These are phyloP conservation scores for Autographa gamma DNA, from an alignment of 2,888 invertebrate species.

Conservation along the genomic window DNA sequence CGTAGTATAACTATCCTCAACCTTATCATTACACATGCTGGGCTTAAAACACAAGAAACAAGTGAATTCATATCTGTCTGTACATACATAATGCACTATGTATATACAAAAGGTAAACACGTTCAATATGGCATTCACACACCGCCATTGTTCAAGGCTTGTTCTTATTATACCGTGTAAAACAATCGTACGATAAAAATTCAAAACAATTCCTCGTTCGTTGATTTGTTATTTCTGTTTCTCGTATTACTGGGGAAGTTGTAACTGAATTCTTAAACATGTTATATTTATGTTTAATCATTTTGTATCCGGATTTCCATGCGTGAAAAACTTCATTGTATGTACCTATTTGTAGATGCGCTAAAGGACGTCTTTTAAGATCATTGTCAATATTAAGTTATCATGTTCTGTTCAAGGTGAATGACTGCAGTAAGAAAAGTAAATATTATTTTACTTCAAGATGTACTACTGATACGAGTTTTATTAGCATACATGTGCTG, in stretches of 20 bases:
- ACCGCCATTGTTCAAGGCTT: conserved; percentile 55
- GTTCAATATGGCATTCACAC: conserved; percentile 33
- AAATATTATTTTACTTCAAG: conserved; percentile 34
- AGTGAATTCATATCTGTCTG: conserved; percentile 6
- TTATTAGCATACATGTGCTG: conserved; percentile 20
- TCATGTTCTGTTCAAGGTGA: conserved; percentile 20
- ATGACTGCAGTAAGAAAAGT: conserved; percentile 16
- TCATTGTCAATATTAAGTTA: conserved; percentile 17
- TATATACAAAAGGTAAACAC: conserved; percentile 35
- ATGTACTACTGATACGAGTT: conserved; percentile 6
- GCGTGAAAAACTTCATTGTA: neutral
- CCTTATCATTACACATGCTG: neutral
- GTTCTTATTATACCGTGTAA: conserved; percentile 5
- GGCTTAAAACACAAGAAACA: neutral
- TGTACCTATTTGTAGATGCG: neutral
- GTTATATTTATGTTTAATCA: conserved; percentile 1
- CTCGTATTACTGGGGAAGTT: conserved; percentile 18
- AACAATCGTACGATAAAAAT: conserved; percentile 55
- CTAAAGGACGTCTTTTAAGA: neutral
- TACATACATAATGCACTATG: neutral
- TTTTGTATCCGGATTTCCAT: neutral
- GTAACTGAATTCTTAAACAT: conserved; percentile 17
- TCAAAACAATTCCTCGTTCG: conserved; percentile 40
- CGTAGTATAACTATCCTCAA: neutral
- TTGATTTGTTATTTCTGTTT: conserved; percentile 23